Base-by-base conservation (phyloP, 2,888 invertebrate species). In the Rhaphigaster nebulosa region DNA sequence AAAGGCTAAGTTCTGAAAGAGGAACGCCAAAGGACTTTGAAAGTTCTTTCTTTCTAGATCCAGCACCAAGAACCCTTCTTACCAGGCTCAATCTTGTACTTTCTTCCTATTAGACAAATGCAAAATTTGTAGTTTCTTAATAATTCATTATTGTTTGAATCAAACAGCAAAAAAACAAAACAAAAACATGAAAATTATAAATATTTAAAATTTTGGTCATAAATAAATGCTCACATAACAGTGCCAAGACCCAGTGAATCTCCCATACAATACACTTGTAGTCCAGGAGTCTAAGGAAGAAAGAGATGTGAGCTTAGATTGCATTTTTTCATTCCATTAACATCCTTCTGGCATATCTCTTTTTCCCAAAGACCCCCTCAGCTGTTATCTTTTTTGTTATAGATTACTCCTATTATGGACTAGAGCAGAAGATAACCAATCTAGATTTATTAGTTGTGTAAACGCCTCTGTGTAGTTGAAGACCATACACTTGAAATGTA, bases 1-100 rank as follows among this genome's bases (percentile, higher is more conserved):
- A 92, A 52, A 93, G 92, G 38, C 93, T 93, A 76, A 93, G 92
- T 23, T 93, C 93, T n/a, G 93, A 92, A 45, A 93, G 91, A 8
- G 93, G 93, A 41, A 93, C 92, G 34, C 93, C 93, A 90, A 93
- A 93, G 45, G 92, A 88, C 92, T 92, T 89, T 0, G 54, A 56
- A 26, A 54, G 54, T 41, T 90, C 87, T 84, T 91, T 91, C 91
- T 91, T 91, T 80, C 90, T 91, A 54, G 90, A 88, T 13, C 92
- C 91, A 38, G 91, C 92, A 13, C 92, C 91, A 76, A 93, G 91
- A 65, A 92, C 92, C 26, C 93, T 92, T 90, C 92, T 91, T 84
- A 92, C 91, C 26, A 92, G 91, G 38, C 92, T 91, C 45, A 92
- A 87, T 50, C 92, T 87, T 45, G 84, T 84, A 38, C 90, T 91